phyloP scores from a whole-genome alignment of 2,113 vertebrate species.

The Corythoichthys haematopterus region DNA sequence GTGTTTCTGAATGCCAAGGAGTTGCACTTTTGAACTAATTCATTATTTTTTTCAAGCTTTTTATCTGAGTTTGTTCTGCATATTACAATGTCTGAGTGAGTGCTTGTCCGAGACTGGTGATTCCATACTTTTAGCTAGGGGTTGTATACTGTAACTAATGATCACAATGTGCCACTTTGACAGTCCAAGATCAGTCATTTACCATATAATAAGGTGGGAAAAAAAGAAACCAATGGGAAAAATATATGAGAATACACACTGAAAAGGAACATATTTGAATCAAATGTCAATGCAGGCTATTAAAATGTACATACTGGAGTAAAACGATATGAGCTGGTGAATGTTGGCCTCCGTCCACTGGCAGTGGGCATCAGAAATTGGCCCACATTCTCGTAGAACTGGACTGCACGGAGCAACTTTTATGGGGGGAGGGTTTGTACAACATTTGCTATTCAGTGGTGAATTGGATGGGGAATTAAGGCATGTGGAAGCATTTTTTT shows the following conservation, averaged over 20 bases:
- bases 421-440: not conserved
- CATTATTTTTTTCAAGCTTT: too few relatives aligned
- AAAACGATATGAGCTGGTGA: slow-evolving; percentile 55
- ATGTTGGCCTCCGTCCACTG: slow-evolving; percentile 56
- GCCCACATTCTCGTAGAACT: slow-evolving; percentile 4
- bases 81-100: too few relatives aligned
- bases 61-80: too few relatives aligned
- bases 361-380: slow-evolving; percentile 26
- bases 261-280: not conserved
- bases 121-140: too few relatives aligned
- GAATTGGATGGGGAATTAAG: slow-evolving; percentile 15
- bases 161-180: not conserved
- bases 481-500: not conserved
- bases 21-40: too few relatives aligned
- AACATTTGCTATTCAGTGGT: slow-evolving; percentile 4
- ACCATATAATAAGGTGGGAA: not conserved
- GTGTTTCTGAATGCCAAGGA: too few relatives aligned
- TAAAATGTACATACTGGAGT: slow-evolving; percentile 31
- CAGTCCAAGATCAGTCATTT: not conserved
- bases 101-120: too few relatives aligned
- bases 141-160: not conserved
- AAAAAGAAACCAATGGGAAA: not conserved
- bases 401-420: not conserved
- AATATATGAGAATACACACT: not conserved
- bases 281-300: not conserved